Conservation (phyloP, 2,797 vertebrate genomes). For the Arnoldichthys spilopterus region DNA sequence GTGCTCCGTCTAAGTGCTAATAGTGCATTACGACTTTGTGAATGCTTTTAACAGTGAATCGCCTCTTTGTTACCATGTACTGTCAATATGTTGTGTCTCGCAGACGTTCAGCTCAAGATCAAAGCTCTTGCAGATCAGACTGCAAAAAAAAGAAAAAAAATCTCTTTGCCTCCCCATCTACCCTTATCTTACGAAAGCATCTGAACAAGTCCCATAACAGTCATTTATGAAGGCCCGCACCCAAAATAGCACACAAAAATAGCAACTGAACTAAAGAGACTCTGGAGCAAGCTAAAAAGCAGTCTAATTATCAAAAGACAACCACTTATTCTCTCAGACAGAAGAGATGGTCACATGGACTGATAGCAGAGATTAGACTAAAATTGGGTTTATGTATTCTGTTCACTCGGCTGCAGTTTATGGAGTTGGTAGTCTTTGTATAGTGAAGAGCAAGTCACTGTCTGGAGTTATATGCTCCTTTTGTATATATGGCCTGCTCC, state of each 20-base stretch:
- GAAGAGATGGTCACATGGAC: background rate
- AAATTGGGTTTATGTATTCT: background rate
- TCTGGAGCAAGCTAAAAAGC: constrained; percentile 1
- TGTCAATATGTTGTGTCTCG: constrained; percentile 18
- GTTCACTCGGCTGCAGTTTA: constrained; percentile 7
- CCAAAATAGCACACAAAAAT: constrained; percentile 40
- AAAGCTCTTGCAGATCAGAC: constrained; percentile 37
- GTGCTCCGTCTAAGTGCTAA: background rate
- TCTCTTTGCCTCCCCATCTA: constrained; percentile 23
- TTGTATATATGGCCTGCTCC: constrained; percentile 34
- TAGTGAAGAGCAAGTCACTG: constrained; percentile 13
- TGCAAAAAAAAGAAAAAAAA: constrained; percentile 26
- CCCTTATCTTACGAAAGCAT: constrained; percentile 44
- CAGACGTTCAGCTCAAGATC: constrained; percentile 29
- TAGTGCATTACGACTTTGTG: constrained; percentile 7
- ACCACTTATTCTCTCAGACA: constrained; percentile 4
- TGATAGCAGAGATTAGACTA: constrained; percentile 4
- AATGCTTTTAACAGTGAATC: background rate
- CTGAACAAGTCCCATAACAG: constrained; percentile 36
- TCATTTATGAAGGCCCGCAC: constrained; percentile 22
- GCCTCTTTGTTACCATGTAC: background rate
- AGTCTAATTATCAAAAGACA: constrained; percentile 12
- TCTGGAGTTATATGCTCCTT: constrained; percentile 31
- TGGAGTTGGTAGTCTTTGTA: constrained; percentile 23
- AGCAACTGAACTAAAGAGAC: constrained; percentile 6